Percentiles rank a stretch among this genome's conserved stretches.
Conservation (phyloP, 2,888 invertebrate species). For the Acholoe squamosa region DNA sequence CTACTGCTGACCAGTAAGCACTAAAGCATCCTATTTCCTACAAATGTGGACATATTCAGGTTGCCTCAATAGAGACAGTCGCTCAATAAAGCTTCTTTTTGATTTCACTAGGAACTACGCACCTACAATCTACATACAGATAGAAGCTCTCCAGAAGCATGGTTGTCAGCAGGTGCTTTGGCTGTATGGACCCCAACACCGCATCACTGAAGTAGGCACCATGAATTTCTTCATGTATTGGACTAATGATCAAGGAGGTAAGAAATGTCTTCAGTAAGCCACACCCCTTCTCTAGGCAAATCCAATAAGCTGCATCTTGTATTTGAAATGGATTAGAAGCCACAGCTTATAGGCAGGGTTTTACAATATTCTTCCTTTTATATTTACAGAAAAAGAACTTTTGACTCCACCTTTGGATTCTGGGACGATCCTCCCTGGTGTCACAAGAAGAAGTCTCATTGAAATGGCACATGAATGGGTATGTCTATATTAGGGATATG, state of each 20-base stretch:
- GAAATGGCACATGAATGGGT: conserved; percentile 91
- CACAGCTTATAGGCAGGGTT: no score
- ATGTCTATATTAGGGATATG: conserved; percentile 66
- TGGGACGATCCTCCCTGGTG: conserved; percentile 97
- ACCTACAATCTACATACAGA: conserved; percentile 85
- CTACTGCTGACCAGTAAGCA: no score
- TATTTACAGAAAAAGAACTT: conserved; percentile 91
- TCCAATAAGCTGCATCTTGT: no score
- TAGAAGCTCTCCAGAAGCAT: conserved; percentile 88
- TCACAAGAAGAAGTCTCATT: conserved; percentile 94
- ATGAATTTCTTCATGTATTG: conserved; percentile 98
- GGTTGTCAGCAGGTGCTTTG: conserved; percentile 97
- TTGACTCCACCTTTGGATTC: conserved; percentile 95
- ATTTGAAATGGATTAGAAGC: no score
- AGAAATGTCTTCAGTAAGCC: conserved; percentile 72
- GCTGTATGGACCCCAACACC: conserved; percentile 96
- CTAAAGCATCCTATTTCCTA: no score
- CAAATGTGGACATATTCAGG: no score
- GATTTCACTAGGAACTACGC: conserved; percentile 84
- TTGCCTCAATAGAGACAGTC: no score
- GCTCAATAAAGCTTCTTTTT: no score
- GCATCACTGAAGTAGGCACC: conserved; percentile 98
- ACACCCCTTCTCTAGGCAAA: no score
- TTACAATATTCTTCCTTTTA: conserved; percentile 68
- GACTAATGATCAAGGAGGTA: conserved; percentile 95